Evolutionary conservation across 2,888 invertebrate genomes (phyloP), one percentile per base, ranked within the genome.

Genomic region (Pterostichus niger): DNA sequence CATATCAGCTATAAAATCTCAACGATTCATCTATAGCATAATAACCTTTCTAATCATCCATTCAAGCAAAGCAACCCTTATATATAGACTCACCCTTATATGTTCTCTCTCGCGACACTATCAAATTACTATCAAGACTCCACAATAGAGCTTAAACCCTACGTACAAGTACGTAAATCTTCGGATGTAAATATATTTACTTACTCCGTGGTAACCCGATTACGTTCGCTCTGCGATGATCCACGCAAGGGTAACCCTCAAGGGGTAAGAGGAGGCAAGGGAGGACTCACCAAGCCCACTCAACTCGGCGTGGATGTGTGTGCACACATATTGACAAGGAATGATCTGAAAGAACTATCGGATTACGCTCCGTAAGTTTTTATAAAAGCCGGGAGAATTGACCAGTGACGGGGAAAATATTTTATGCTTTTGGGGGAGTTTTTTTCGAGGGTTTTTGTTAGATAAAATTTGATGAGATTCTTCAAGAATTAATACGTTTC

Each of bases 111-210:
- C 15, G 40, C 68, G 68, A 71, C 68, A 71, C 68, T 71, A 71
- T 71, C 68, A 71, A 71, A 40, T 71, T 71, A 71, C 68, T 71
- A 71, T 71, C 44, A 71, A 17, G 68, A 3, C 44, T 15, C 10
- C 15, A 71, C 68, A 71, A 71, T 71, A 10, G 68, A 35, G 15
- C 13, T 68, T 35, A 68, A n/a, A 68, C 40, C 64, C 64, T 17
- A 10, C 40, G 68, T 40, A 71, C 68, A 71, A 40, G 44, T 71
- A 71, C 76, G 54, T 71, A 71, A 71, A 44, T 78, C 35, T 64
- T 64, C 11, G 68, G 31, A 79, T 68, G 79, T 79, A 79, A 79
- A 79, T 79, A 79, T 79, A 79, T 79, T 79, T 78, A 61, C 78
- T 78, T 61, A 78, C 59, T 35, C 56, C 40, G 56, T 33, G 56